Conservation (phyloP, 1,140 invertebrate genomes). For the Papilio polyxenes region DNA sequence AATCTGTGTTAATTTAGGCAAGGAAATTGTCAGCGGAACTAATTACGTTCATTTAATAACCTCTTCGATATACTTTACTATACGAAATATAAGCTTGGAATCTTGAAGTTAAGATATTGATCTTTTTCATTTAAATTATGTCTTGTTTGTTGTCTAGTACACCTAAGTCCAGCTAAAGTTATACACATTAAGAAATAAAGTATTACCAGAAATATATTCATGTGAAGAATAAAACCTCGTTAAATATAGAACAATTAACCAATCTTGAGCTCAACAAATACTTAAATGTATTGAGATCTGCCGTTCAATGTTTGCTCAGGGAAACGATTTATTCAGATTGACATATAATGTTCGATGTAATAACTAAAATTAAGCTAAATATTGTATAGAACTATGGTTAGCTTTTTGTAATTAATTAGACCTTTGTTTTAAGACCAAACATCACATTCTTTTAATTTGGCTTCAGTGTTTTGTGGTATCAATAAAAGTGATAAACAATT, state of each 20-base stretch:
- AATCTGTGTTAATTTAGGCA: not conserved
- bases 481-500: too few species aligned
- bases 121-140: not conserved
- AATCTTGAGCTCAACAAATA: not conserved
- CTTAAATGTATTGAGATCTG: not conserved
- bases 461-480: too few species aligned
- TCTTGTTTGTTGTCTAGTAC: too few species aligned
- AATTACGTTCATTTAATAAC: constrained; percentile 20
- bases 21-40: constrained; percentile 12
- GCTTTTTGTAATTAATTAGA: not conserved
- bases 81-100: not conserved
- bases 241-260: not conserved
- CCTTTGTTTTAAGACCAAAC: too few species aligned
- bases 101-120: not conserved
- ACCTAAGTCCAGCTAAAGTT: too few species aligned
- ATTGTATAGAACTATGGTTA: not conserved
- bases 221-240: not conserved
- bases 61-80: not conserved
- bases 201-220: not conserved
- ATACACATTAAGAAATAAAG: too few species aligned
- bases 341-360: not conserved
- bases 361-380: not conserved
- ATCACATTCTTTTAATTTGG: too few species aligned
- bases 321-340: not conserved
- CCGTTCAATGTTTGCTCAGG: not conserved